phyloP scores from a whole-genome alignment of 2,113 vertebrate species.

The Bothrops jararaca region DNA sequence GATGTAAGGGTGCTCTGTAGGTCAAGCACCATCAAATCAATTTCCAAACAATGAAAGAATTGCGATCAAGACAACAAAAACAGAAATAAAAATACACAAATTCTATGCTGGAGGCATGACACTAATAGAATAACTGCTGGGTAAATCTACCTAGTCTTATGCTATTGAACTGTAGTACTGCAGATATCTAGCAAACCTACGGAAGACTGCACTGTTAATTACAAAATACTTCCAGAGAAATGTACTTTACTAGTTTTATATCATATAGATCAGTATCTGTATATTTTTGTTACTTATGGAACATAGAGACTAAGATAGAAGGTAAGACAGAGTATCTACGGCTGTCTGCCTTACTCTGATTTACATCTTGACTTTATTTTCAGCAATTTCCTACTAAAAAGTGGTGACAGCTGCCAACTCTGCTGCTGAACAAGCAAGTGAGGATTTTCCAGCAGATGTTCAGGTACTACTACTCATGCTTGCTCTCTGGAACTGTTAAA shows the following conservation, averaged over 20 bases:
- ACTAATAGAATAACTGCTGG: not conserved
- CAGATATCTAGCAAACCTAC: not conserved
- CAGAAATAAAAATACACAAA: not conserved
- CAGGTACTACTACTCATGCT: conserved; percentile 53
- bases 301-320: not conserved
- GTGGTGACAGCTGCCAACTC: conserved; percentile 68
- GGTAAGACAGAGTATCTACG: not conserved
- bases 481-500: conserved; percentile 46
- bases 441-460: conserved; percentile 66
- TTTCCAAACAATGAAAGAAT: not conserved
- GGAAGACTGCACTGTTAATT: not conserved
- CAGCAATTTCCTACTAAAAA: conserved; percentile 52
- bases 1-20: not conserved
- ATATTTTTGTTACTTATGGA: conserved; percentile 14
- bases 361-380: conserved; percentile 60
- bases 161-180: not conserved
- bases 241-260: not conserved
- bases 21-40: not conserved
- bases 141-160: not conserved
- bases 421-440: conserved; percentile 62
- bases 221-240: not conserved
- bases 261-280: not conserved
- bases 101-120: not conserved
- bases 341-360: conserved; percentile 56
- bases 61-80: not conserved